A percentile compares a stretch with the other conserved stretches of the same genome.
Evolutionary conservation across 2,888 invertebrate genomes (phyloP).

Genomic region (Dryococelus australis): DNA sequence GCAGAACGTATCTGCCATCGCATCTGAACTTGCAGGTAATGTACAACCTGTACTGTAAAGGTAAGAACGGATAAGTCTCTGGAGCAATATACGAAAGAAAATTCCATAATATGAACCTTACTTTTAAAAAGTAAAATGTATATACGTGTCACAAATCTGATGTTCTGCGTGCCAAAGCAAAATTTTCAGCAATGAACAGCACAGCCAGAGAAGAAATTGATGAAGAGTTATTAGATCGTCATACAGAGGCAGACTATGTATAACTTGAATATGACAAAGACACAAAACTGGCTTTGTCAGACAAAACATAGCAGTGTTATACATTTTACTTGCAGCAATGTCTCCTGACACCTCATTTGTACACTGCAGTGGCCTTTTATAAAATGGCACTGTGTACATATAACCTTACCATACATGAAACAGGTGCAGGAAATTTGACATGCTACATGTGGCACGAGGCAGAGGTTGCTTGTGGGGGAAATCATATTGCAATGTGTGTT

Average conservation of each 20-base stretch:
- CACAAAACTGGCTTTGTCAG: neutral
- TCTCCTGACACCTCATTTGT: neutral
- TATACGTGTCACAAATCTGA: neutral
- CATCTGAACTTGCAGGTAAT: neutral
- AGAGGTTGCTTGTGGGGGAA: constrained; percentile 47
- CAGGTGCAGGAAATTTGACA: constrained; percentile 40
- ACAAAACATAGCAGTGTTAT: neutral
- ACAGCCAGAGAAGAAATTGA: neutral
- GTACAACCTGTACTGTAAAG: neutral
- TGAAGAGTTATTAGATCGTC: neutral
- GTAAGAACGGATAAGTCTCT: neutral
- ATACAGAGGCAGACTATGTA: neutral
- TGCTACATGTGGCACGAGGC: constrained; percentile 48
- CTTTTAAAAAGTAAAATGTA: neutral
- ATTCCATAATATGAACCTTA: neutral
- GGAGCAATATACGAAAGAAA: neutral
- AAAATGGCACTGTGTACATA: constrained; percentile 52
- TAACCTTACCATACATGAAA: constrained; percentile 50
- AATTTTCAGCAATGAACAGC: neutral
- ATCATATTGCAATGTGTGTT: constrained; percentile 50
- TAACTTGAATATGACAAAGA: neutral
- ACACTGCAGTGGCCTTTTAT: constrained; percentile 49
- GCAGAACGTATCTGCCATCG: neutral
- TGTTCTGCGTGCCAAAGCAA: neutral
- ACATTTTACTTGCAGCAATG: no score